Conservation (phyloP, 2,888 invertebrate genomes). For the Coelogynopora nodosa region DNA sequence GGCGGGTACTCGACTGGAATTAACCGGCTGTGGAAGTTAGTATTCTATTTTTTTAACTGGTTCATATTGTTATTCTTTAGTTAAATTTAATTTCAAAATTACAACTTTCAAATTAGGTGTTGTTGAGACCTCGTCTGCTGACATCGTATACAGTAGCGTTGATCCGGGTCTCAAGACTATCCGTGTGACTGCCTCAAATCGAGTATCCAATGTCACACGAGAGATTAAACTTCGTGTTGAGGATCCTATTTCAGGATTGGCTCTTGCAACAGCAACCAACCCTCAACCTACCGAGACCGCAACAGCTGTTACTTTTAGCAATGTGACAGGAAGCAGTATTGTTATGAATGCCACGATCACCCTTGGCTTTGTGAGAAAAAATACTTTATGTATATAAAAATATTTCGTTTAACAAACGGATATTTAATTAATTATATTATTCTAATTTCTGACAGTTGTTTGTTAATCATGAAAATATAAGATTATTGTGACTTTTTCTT, state of each 20-base stretch:
- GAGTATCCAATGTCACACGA: background rate
- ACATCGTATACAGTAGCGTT: background rate
- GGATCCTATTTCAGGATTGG: background rate
- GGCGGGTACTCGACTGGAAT: background rate
- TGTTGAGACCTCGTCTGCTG: background rate
- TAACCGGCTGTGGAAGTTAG: background rate
- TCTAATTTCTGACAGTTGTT: too few relatives aligned
- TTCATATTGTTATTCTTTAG: too few relatives aligned
- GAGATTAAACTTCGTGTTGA: background rate
- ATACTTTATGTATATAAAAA: background rate
- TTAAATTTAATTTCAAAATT: too few relatives aligned
- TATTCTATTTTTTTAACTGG: background rate
- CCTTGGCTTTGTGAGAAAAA: background rate
- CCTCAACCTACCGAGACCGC: background rate
- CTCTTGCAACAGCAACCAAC: background rate
- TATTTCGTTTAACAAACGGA: too few relatives aligned
- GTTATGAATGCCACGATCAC: background rate
- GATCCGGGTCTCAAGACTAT: background rate
- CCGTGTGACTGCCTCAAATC: background rate
- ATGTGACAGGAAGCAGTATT: background rate
- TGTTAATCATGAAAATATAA: too few relatives aligned
- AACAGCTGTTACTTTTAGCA: background rate
- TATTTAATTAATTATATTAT: background rate
- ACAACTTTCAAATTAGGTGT: background rate
- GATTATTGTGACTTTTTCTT: too few relatives aligned